Conservation (phyloP, 2,113 vertebrate genomes). For the Papio anubis region DNA sequence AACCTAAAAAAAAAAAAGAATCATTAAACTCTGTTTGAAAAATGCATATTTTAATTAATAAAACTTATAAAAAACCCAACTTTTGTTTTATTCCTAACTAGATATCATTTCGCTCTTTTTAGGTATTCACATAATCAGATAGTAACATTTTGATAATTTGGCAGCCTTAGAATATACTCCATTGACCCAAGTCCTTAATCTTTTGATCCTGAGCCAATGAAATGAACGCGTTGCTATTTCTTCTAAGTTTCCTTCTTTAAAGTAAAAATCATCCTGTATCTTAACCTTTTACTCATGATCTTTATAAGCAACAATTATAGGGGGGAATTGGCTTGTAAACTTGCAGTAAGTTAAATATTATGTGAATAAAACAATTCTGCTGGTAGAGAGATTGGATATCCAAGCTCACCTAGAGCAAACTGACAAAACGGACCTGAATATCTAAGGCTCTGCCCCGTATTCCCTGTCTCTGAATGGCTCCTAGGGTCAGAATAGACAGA, state of each 20-base stretch:
- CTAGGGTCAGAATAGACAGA: not conserved
- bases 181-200: not conserved
- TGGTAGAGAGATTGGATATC: not conserved
- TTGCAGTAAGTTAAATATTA: not conserved
- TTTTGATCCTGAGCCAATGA: not conserved
- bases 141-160: not conserved
- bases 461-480: not conserved
- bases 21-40: slow-evolving; percentile 31
- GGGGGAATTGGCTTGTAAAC: not conserved
- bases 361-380: not conserved
- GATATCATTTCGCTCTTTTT: not conserved
- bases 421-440: not conserved
- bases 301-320: not conserved
- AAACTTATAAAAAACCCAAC: not conserved
- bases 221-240: not conserved
- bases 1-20: slow-evolving; percentile 86
- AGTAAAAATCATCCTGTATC: slow-evolving; percentile 28
- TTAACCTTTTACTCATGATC: slow-evolving; percentile 20
- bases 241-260: not conserved
- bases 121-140: not conserved
- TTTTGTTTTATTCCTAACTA: not conserved
- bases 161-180: not conserved
- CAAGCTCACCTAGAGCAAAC: not conserved
- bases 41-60: slow-evolving; percentile 2
- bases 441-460: not conserved